These are phyloP conservation scores for Camelus bactrianus DNA, from an alignment of 2,113 vertebrate species.

Conservation along the genomic window DNA sequence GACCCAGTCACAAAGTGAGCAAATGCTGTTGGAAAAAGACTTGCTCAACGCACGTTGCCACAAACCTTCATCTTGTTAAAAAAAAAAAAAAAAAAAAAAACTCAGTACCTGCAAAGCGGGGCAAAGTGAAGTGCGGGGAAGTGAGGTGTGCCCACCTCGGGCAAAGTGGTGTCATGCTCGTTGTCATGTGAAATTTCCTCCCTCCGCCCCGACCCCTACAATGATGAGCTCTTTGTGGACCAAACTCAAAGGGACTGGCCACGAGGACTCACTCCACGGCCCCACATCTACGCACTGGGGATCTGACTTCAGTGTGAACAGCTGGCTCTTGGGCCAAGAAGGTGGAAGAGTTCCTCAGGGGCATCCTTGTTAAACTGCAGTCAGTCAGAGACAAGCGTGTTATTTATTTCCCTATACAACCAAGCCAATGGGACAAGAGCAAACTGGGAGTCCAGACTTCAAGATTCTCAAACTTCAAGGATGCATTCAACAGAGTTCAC, in stretches of 20 bases:
- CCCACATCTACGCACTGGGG: fast-evolving
- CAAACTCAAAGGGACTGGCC: neutral
- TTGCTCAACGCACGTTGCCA: neutral
- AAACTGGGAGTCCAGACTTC: neutral
- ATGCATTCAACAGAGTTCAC: neutral
- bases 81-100: too few species aligned
- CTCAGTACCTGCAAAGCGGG: neutral
- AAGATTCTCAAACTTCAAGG: neutral
- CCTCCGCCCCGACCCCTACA: neutral
- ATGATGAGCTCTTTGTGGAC: neutral
- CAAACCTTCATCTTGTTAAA: neutral
- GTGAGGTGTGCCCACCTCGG: neutral
- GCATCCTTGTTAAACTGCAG: neutral
- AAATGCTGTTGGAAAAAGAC: neutral
- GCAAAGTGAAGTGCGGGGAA: neutral
- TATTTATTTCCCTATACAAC: neutral
- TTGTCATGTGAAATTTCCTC: neutral
- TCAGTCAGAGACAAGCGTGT: neutral
- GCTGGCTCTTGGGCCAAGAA: neutral
- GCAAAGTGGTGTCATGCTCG: neutral
- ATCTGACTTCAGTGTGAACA: neutral
- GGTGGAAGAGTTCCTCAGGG: neutral
- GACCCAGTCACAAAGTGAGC: neutral
- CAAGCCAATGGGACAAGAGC: neutral
- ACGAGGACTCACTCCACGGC: neutral